phyloP scores from a whole-genome alignment of 2,797 vertebrate genomes.

The Pachyuromys duprasi region DNA sequence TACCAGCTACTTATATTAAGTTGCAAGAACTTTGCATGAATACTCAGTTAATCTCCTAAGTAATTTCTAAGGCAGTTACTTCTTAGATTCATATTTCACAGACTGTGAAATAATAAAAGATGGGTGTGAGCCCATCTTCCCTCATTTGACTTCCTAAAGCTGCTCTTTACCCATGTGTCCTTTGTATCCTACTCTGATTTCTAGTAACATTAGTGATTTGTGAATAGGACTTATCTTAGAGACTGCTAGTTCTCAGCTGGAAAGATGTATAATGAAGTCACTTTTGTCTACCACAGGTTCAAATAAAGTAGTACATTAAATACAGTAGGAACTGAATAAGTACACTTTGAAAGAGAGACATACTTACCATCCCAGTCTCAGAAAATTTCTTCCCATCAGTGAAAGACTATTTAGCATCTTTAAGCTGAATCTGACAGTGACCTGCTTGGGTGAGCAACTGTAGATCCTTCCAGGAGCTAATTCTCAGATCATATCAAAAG shows the following conservation, averaged over 20 bases:
- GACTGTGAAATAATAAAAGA: neutral
- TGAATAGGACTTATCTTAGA: constrained; percentile 50
- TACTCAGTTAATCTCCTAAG: neutral
- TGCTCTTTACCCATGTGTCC: neutral
- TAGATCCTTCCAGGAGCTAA: neutral
- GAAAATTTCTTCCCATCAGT: neutral
- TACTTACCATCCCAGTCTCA: neutral
- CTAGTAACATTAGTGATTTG: constrained; percentile 6
- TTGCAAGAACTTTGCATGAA: neutral
- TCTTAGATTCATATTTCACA: neutral
- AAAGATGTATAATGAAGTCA: constrained; percentile 22
- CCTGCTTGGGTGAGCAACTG: neutral
- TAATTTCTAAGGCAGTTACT: neutral
- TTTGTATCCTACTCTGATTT: neutral
- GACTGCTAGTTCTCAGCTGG: neutral
- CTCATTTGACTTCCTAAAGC: neutral
- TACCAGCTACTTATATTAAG: neutral
- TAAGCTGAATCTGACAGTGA: constrained; percentile 7
- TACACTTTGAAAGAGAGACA: constrained; percentile 30
- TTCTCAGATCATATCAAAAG: neutral
- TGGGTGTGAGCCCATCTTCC: neutral
- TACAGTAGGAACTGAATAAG: constrained; percentile 8
- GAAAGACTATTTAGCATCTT: neutral
- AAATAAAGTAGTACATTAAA: neutral
- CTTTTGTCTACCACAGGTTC: neutral